Evolutionary conservation across 2,797 vertebrate species (phyloP), one percentile per base, ranked within the genome.

Genomic region (Paratrypauchen microcephalus): DNA sequence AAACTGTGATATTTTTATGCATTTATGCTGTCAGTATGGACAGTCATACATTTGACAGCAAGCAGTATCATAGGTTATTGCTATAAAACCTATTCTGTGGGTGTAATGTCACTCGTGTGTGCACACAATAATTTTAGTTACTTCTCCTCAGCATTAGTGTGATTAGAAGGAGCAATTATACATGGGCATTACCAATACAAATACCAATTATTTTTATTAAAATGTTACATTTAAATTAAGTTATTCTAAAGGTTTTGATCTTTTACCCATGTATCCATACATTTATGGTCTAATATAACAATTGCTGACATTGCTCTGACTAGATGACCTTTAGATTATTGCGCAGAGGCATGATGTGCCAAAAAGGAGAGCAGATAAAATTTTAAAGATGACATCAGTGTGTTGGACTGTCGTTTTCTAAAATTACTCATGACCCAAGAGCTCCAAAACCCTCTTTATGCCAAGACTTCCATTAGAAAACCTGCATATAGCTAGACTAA

Each of bases 391-490:
- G 52, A 56, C 65, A 23, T 56, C 52, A 67, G 19, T 18, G 32
- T 41, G 54, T 24, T 48, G 45, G 63, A 50, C 52, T 65, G 39
- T 47, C 48, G 1, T n/a, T 55, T 23, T 66, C 28, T 66, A 66
- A 55, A 63, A 30, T 36, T n/a, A n/a, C 30, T n/a, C 30, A 24
- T 56, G 21, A 32, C 28, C 6, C 19, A 65, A 12, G 12, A 65
- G 47, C 63, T 28, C 16, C 50, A 54, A 21, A 66, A 66, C 30
- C 56, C 21, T 30, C 32, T 41, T 39, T 9, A 23, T 56, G 65
- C 52, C 65, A 67, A 67, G 54, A 24, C 52, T 66, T 66, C n/a
- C 48, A 66, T 66, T 66, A 66, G 48, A 6, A 52, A 66, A 36
- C 30, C 36, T 50, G 24, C 28, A 52, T 55, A 54, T 7, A 66